phyloP scores from a whole-genome alignment of 1,140 invertebrate species.

The Brachionus calyciflorus region DNA sequence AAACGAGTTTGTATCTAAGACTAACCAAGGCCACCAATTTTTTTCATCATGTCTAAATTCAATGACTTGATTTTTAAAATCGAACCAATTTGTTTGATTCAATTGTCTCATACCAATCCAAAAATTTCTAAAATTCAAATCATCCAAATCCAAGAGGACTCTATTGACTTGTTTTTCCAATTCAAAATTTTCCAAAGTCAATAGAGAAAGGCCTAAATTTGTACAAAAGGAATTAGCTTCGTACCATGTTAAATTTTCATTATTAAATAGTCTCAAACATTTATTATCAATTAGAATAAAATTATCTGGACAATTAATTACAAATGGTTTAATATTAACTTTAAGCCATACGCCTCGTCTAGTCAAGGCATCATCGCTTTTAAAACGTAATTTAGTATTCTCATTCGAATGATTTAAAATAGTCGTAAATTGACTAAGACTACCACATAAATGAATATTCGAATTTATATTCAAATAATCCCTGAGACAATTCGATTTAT shows the following conservation, averaged over 20 bases:
- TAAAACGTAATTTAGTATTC: not conserved
- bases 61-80: not conserved
- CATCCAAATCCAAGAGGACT: not conserved
- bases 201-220: not conserved
- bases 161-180: not conserved
- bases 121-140: not conserved
- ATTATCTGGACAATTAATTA: not conserved
- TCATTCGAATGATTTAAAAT: no score
- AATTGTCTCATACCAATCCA: slow-evolving; percentile 15
- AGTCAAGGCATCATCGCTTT: slow-evolving; percentile 16
- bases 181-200: not conserved
- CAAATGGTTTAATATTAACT: not conserved
- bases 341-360: slow-evolving; percentile 10
- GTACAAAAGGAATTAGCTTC: slow-evolving; percentile 9
- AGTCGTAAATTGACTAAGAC: not conserved
- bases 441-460: not conserved
- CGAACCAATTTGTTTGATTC: slow-evolving; percentile 20
- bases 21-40: slow-evolving; percentile 35
- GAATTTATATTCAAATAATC: not conserved
- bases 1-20: not conserved
- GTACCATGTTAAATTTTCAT: slow-evolving; percentile 13
- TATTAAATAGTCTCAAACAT: not conserved
- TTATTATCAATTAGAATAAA: not conserved
- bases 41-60: not conserved
- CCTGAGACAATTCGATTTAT: not conserved